Evolutionary conservation across 2,113 vertebrate species (phyloP).

Genomic region (Carollia perspicillata): DNA sequence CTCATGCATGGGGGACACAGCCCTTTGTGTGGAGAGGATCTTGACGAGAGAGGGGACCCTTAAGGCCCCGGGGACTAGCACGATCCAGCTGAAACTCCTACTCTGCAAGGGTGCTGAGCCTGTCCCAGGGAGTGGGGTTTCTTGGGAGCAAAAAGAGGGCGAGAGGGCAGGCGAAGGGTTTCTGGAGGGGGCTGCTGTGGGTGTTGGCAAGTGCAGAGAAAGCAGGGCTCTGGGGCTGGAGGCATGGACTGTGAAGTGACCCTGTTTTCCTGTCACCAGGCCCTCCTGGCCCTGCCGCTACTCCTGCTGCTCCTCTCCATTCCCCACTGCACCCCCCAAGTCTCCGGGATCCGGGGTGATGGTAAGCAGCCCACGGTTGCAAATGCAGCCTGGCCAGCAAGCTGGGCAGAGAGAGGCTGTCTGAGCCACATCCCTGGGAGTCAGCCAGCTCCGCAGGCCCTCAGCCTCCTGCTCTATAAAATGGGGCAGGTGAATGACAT

Average conservation of each 20-base stretch:
- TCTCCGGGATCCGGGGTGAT: conserved; percentile 68
- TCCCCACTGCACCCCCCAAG: conserved; percentile 39
- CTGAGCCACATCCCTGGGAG: neutral
- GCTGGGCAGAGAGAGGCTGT: neutral
- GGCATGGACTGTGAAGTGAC: neutral
- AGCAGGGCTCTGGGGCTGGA: neutral
- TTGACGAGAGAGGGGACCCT: neutral
- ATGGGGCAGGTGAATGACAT: neutral
- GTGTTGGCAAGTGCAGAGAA: neutral
- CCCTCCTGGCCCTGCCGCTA: conserved; percentile 44
- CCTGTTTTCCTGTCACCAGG: neutral
- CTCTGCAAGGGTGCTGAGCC: neutral
- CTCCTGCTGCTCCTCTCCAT: conserved; percentile 56
- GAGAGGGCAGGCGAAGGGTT: neutral
- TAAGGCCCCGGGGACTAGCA: neutral
- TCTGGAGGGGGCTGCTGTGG: neutral
- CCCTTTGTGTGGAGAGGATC: neutral
- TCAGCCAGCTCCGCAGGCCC: neutral
- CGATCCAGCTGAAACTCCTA: neutral
- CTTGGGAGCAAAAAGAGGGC: neutral
- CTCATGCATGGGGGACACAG: neutral
- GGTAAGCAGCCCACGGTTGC: conserved; percentile 15
- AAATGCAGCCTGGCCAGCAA: neutral
- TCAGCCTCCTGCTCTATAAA: neutral
- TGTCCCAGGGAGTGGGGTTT: neutral